Evolutionary conservation across 2,888 invertebrate species (phyloP).

Genomic region (Patella ulyssiponensis): DNA sequence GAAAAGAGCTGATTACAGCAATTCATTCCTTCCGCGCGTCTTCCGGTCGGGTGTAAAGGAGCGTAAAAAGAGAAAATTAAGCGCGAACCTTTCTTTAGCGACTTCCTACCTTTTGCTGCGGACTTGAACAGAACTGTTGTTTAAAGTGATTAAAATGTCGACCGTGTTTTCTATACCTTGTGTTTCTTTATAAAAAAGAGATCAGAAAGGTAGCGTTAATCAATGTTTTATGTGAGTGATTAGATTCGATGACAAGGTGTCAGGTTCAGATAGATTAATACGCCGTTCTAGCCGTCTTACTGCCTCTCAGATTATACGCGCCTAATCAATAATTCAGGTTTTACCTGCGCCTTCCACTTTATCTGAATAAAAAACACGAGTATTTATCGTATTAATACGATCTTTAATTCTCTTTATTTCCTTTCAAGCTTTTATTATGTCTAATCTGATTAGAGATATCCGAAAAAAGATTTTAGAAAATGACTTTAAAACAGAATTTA

Average conservation of each 20-base stretch:
- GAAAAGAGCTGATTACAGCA: slow-evolving; percentile 11
- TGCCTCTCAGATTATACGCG: too few relatives aligned
- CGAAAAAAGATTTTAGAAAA: too few relatives aligned
- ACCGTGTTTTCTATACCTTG: not conserved
- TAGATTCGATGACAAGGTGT: too few relatives aligned
- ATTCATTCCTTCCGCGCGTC: slow-evolving; percentile 3
- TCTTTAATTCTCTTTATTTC: slow-evolving; percentile 5
- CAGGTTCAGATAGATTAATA: too few relatives aligned
- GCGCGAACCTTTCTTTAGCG: not conserved
- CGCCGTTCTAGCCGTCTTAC: too few relatives aligned
- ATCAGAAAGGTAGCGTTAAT: not conserved
- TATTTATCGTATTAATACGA: slow-evolving; percentile 7
- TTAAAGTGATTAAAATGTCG: slow-evolving; percentile 7
- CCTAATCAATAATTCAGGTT: too few relatives aligned
- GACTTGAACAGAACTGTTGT: slow-evolving; percentile 1
- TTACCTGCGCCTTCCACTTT: not conserved
- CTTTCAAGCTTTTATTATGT: too few relatives aligned
- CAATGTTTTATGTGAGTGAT: not conserved
- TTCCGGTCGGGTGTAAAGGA: slow-evolving; percentile 5
- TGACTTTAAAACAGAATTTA: too few relatives aligned
- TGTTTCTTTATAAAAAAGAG: slow-evolving; percentile 4
- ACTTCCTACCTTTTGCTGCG: not conserved
- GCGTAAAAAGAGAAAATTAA: slow-evolving; percentile 12
- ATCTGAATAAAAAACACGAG: not conserved
- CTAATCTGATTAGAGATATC: too few relatives aligned